These are phyloP conservation scores for Caenorhabditis drosophilae DNA, from an alignment of 2,888 invertebrate genomes.

Conservation along the genomic window DNA sequence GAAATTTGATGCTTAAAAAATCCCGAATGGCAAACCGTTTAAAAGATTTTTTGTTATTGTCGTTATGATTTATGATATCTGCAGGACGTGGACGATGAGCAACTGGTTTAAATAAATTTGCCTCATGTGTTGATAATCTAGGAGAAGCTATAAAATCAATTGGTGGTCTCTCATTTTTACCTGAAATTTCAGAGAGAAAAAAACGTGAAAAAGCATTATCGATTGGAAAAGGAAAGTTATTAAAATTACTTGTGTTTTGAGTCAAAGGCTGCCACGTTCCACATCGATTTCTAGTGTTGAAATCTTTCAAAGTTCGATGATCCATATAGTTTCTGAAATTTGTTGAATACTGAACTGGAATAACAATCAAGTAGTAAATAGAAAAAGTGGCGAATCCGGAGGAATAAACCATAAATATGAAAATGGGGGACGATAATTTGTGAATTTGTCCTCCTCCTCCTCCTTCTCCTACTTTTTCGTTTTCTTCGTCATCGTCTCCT, in stretches of 20 bases:
- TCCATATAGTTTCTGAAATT: slow-evolving; percentile 26
- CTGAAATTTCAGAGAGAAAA: slow-evolving; percentile 15
- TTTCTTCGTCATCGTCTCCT: too few relatives aligned
- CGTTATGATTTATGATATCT: slow-evolving; percentile 30
- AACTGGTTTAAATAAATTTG: slow-evolving; percentile 22
- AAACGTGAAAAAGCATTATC: neutral
- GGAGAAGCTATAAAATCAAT: slow-evolving; percentile 35
- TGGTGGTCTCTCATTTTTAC: slow-evolving; percentile 29
- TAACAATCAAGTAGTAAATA: slow-evolving; percentile 1
- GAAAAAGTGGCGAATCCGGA: slow-evolving; percentile 15
- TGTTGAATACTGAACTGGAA: neutral
- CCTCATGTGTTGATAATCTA: slow-evolving; percentile 25
- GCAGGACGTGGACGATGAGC: slow-evolving; percentile 29
- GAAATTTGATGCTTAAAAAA: neutral
- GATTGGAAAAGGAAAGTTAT: neutral
- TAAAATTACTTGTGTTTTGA: neutral
- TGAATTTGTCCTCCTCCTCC: too few relatives aligned
- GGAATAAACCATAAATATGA: neutral
- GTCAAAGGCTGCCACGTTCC: slow-evolving; percentile 34
- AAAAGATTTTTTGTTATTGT: slow-evolving; percentile 23
- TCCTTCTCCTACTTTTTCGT: too few relatives aligned
- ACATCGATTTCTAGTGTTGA: slow-evolving; percentile 16
- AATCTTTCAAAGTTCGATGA: slow-evolving; percentile 30
- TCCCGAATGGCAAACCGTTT: slow-evolving; percentile 12
- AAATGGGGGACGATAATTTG: too few relatives aligned